Conservation (phyloP, 2,113 vertebrate species). For the Cygnus buccinator region DNA sequence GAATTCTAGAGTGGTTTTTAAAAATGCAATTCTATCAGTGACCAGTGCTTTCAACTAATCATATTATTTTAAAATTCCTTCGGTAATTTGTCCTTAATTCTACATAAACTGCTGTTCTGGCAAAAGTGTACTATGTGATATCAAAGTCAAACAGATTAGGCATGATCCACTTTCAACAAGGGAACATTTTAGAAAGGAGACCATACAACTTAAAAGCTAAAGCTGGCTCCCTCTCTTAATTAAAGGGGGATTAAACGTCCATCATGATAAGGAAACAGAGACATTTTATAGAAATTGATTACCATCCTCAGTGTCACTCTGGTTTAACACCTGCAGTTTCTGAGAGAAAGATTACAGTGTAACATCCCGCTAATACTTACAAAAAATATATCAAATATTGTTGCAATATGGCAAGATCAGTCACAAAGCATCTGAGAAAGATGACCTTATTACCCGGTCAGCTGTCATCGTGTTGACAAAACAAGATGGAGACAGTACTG, state of each 20-base stretch:
- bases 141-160: conserved; percentile 66
- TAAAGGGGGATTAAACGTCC: conserved; percentile 59
- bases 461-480: background rate
- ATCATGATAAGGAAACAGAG: conserved; percentile 53
- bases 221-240: conserved; percentile 49
- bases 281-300: conserved; percentile 57
- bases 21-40: background rate
- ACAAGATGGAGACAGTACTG: background rate
- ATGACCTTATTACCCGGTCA: background rate
- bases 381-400: background rate
- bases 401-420: background rate
- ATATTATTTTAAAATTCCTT: conserved; percentile 42
- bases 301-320: conserved; percentile 3
- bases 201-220: conserved; percentile 47
- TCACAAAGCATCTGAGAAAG: background rate
- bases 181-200: conserved; percentile 51
- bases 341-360: background rate
- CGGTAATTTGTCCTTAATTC: conserved; percentile 62
- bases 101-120: conserved; percentile 56
- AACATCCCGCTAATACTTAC: background rate
- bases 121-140: conserved; percentile 44
- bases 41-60: conserved; percentile 10
- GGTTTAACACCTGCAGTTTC: conserved; percentile 20
- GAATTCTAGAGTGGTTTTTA: background rate
- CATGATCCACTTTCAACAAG: conserved; percentile 47